Conservation (phyloP, 2,888 invertebrate species). For the Noctua comes region DNA sequence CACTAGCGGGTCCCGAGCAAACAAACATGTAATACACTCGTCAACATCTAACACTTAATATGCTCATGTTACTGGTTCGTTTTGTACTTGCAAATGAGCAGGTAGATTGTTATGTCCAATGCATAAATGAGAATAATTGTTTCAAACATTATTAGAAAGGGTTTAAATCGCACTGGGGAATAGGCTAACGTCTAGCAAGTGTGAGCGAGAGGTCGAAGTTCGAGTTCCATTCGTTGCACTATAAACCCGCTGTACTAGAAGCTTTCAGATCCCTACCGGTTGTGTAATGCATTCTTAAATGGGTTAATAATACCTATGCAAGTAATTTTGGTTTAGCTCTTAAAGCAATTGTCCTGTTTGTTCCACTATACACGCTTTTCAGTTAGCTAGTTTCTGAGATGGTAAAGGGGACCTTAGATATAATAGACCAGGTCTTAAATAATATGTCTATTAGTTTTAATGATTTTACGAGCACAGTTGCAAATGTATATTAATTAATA, state of each 20-base stretch:
- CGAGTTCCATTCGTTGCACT: background rate
- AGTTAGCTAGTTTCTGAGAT: background rate
- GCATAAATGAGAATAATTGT: background rate
- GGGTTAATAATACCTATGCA: background rate
- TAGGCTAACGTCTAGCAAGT: background rate
- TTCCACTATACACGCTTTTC: background rate
- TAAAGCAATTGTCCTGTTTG: background rate
- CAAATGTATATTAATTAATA: background rate
- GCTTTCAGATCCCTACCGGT: background rate
- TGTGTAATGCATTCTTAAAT: background rate
- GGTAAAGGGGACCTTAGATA: background rate
- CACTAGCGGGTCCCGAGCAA: conserved; percentile 70
- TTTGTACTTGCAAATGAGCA: conserved; percentile 32
- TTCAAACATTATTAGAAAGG: background rate
- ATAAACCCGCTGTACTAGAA: background rate
- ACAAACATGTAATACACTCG: conserved; percentile 66
- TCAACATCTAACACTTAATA: conserved; percentile 63
- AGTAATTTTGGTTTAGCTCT: background rate
- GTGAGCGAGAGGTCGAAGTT: background rate
- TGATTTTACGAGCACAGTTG: background rate
- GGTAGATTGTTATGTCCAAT: conserved; percentile 19
- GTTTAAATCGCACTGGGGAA: background rate
- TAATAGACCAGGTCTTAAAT: no score
- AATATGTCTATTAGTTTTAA: no score
- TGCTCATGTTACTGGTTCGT: conserved; percentile 40